Base-by-base conservation (phyloP, 2,888 invertebrate genomes). In the Acleris cristana region DNA sequence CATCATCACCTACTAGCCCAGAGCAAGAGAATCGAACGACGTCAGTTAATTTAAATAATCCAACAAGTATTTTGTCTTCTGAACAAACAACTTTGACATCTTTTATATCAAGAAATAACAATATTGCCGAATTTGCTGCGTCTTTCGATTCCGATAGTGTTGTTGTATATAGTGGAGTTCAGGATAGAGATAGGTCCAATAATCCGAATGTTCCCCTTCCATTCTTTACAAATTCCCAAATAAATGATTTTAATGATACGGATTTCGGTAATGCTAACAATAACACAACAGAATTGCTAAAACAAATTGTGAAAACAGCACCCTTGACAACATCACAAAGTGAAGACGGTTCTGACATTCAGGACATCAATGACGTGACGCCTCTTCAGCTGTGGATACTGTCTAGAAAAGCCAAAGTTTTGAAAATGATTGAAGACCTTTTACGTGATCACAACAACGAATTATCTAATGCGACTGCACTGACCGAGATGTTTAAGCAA, bases 391-490 rank as follows among this genome's bases (percentile, higher is more conserved):
- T 92, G 72, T 90, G 88, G 90, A 81, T 92, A 72, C 78, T 93
- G 70, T 90, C 92, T n/a, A 90, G 89, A 78, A 90, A 92, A 83
- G 92, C 93, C 69, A 85, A 84, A 71, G 89, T 93, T 70, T 83
- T 93, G 69, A 86, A 91, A 80, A 91, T 92, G 88, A 93, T 93
- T 64, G 92, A 93, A 86, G 88, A 92, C 69, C 77, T 93, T 53
- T 87, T 93, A 74, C 81, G 83, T 74, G 85, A 88, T 74, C 92
- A 93, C 71, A 89, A 93, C 73, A 81, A 83, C 62, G 92, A 93
- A 80, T 77, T 92, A 72, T 85, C 84, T 48, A 90, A 87, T 71
- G 84, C 82, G 62, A 77, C 81, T 64, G 80, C 87, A 54, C 74
- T 91, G 71, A 82, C 80, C 73, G 88, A 89, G 66, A 72, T 85